Base-by-base conservation (phyloP, 30 jellyfish, hydroid and myxozoan genomes). In the Chironex yamaguchii region DNA sequence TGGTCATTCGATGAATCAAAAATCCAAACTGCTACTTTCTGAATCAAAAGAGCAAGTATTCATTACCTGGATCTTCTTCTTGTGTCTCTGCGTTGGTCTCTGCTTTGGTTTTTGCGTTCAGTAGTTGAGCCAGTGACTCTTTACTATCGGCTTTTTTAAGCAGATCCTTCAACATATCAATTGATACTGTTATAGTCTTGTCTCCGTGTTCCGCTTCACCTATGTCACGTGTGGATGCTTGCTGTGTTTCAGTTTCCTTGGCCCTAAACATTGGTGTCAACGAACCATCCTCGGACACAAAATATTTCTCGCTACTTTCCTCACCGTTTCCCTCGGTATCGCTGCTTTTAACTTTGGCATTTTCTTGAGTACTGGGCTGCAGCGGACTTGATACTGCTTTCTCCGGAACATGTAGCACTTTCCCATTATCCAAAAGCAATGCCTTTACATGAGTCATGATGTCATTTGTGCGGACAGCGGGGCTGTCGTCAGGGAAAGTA, bases 21-120 rank as follows among this genome's bases (percentile, higher is more conserved):
- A 48, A 14, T 21, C 4, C 26, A 21, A 63, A 14, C 71, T n/a
- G 21, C 25, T 53, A 53, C 21, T 32, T 31, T 58, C 31, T 58
- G 20, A 17, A 13, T 12, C 31, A 26, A 58, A 58, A 14, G 17
- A 12, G 35, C 13, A 69, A 29, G 49, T 17, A 2, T 14, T 14
- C 36, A 50, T 0, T 14, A 92, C 98, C 98, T 81, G 98, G 98
- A 69, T 93, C 98, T 64, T 93, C 98, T 3, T 87, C 94, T 79
- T 85, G 97, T 11, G 93, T 79, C 50, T 79, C 71, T 14, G 36
- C 84, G 14, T 49, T 86, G 21, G 94, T 75, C 14, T 82, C 97
- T 2, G 90, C 95, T 4, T 88, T 86, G 23, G 58, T 86, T 24
- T 92, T 77, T 52, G 52, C 73, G 48, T 93, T 93, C 51, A 93